These are phyloP conservation scores for Helogale parvula DNA, from an alignment of 2,113 vertebrate species.

Conservation along the genomic window DNA sequence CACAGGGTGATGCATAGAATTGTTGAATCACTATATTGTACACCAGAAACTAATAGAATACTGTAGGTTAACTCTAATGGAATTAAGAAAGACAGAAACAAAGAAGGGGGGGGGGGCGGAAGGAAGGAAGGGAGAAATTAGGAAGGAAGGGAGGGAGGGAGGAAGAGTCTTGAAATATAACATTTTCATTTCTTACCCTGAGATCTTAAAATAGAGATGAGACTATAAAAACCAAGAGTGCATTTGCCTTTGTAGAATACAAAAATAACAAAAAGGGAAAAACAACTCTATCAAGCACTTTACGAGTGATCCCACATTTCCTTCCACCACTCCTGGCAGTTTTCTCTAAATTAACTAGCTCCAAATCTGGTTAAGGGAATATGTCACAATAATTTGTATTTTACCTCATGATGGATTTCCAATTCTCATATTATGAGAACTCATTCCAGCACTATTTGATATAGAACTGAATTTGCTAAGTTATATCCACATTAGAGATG, in stretches of 20 bases:
- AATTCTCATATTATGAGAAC: background rate
- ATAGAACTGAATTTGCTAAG: background rate
- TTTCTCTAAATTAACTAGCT: constrained; percentile 31
- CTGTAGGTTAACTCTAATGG: background rate
- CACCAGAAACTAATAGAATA: background rate
- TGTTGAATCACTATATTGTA: too few relatives aligned
- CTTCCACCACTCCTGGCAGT: background rate
- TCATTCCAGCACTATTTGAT: background rate
- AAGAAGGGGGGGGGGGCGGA: accelerated
- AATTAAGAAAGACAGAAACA: background rate
- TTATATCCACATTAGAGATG: background rate
- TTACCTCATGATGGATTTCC: background rate
- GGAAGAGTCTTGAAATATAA: background rate
- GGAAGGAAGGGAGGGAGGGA: background rate
- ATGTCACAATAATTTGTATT: background rate
- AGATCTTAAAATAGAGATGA: constrained; percentile 3
- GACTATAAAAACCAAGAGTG: background rate
- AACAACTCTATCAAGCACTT: background rate
- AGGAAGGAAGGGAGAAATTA: background rate
- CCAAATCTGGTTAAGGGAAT: constrained; percentile 15
- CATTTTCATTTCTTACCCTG: background rate
- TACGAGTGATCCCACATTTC: background rate
- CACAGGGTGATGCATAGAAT: too few relatives aligned
- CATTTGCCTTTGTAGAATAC: background rate
- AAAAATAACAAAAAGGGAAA: background rate